Evolutionary conservation across 2,797 vertebrate genomes (phyloP).

Genomic region (Artibeus jamaicensis): DNA sequence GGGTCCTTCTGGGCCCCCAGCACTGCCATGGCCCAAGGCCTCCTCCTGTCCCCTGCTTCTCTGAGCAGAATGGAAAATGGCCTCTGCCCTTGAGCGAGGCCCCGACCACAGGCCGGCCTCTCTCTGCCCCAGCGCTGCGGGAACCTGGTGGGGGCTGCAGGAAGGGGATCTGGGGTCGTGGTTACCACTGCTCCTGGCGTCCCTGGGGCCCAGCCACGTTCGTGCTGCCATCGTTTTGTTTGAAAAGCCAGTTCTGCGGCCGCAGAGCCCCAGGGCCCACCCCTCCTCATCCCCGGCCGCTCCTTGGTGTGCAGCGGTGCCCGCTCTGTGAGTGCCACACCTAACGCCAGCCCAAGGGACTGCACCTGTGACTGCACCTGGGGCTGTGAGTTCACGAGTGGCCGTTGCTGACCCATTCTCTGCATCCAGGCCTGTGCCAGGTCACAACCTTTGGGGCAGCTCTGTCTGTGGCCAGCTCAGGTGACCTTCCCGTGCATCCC

Average conservation of each 20-base stretch:
- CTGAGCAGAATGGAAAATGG: not conserved
- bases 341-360: accelerated
- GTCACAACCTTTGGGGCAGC: not conserved
- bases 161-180: not conserved
- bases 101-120: not conserved
- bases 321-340: accelerated
- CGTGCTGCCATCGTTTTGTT: not conserved
- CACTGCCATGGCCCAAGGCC: not conserved
- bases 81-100: too few species aligned
- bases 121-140: not conserved
- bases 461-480: not conserved
- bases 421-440: not conserved
- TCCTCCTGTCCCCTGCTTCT: not conserved
- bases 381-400: not conserved
- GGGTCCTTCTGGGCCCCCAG: not conserved
- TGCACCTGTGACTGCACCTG: not conserved
- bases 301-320: not conserved
- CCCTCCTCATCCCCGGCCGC: not conserved
- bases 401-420: not conserved
- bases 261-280: not conserved
- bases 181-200: not conserved
- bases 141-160: not conserved
- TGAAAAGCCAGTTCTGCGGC: not conserved
- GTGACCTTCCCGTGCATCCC: not conserved
- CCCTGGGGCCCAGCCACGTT: not conserved